phyloP scores from a whole-genome alignment of 2,888 invertebrate genomes.

The Malachius bipustulatus region DNA sequence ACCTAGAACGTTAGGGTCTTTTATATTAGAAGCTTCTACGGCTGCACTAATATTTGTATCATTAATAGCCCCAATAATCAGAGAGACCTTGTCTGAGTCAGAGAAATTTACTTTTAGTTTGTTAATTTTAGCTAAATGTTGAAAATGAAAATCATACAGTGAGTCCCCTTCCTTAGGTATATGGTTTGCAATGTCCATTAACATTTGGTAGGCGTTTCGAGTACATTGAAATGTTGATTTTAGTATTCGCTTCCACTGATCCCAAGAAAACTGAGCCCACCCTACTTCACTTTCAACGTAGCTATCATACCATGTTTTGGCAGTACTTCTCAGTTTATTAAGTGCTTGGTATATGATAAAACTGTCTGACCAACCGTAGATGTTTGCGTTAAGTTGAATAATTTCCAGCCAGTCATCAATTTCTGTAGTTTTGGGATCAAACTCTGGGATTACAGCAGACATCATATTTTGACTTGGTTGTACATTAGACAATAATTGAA shows the following conservation, averaged over 20 bases:
- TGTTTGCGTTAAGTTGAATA: constrained; percentile 10
- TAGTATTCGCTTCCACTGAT: constrained; percentile 14
- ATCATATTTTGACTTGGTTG: too few relatives aligned
- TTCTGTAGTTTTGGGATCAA: too few relatives aligned
- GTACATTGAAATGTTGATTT: constrained; percentile 10
- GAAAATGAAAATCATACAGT: constrained; percentile 16
- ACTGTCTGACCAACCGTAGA: constrained; percentile 11
- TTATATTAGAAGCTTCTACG: constrained; percentile 14
- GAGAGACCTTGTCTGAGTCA: constrained; percentile 16
- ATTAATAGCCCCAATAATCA: constrained; percentile 16
- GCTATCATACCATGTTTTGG: constrained; percentile 18
- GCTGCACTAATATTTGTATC: constrained; percentile 15
- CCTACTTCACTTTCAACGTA: constrained; percentile 12
- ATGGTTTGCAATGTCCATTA: constrained; percentile 16
- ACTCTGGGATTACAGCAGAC: constrained; percentile 13
- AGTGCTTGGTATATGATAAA: constrained; percentile 13
- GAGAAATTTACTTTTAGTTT: constrained; percentile 15
- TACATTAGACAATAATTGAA: too few relatives aligned
- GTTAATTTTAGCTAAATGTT: constrained; percentile 16
- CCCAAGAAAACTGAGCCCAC: constrained; percentile 15
- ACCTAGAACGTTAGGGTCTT: constrained; percentile 12
- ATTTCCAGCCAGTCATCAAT: too few relatives aligned
- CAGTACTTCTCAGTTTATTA: too few relatives aligned
- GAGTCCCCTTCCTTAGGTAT: constrained; percentile 12
- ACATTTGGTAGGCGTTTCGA: constrained; percentile 12